Evolutionary conservation across 2,113 vertebrate genomes (phyloP), one percentile per base, ranked within the genome.

Genomic region (Poecile atricapillus): DNA sequence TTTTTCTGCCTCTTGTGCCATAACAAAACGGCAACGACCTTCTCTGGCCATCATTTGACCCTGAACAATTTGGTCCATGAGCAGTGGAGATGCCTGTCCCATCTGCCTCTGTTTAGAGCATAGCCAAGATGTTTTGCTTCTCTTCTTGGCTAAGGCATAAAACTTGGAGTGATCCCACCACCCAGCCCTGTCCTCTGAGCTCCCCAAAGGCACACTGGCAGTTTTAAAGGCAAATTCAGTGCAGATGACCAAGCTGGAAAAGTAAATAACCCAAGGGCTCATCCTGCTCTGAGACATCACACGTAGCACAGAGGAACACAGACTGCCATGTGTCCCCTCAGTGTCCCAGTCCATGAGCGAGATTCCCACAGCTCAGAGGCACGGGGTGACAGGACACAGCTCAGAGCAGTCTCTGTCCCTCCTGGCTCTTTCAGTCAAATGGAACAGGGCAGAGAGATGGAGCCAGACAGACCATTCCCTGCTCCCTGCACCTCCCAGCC

Each of bases 61-160:
- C 90, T 92, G 93, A 97, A 96, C 97, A 93, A 93, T 97, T 91
- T 93, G 95, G 97, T 94, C 97, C 96, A 96, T 77, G 96, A 97
- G 95, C 95, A 97, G 88, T 95, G 91, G 70, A 97, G 96, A 91
- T 95, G 78, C 77, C 95, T 96, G 93, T 92, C 97, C 89, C 96
- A 97, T 96, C 93, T 97, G 92, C 91, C 94, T 83, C 90, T 96
- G 31, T 81, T 96, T 74, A 94, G 68, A 83, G 77, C 69, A 64
- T 0, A 1, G 58, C 41, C 74, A 74, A 89, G 58, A 41, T 20
- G 74, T 75, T 96, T 71, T 95, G 80, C 83, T 79, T 79, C 59
- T 78, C 24, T 94, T 76, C 77, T 88, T 3, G 2, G 55, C 64
- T 75, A 31, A 70, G 31, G 13, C 67, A 82, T 39, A 67, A 77